Percentiles rank a stretch among this genome's conserved stretches.
Conservation (phyloP, 2,888 invertebrate species). For the Nomada ferruginata region DNA sequence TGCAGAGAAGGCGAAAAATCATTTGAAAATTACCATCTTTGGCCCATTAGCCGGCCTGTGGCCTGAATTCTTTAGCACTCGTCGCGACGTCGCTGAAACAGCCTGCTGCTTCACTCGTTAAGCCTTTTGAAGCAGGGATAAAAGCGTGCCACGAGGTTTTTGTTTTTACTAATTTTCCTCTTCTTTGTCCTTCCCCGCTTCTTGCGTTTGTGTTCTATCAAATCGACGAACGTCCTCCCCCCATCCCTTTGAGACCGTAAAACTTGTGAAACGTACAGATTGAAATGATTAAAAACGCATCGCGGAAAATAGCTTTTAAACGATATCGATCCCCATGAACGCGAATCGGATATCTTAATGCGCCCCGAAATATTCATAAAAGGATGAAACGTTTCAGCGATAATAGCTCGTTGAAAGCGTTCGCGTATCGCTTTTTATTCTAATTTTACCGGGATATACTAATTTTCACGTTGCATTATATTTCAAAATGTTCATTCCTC, state of each 20-base stretch:
- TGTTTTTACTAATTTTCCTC: not conserved
- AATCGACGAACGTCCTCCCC: too few relatives aligned
- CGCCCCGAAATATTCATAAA: not conserved
- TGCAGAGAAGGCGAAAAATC: slow-evolving; percentile 70
- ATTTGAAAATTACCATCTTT: slow-evolving; percentile 75
- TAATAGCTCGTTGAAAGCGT: not conserved
- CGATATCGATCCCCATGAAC: not conserved
- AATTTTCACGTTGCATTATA: not conserved
- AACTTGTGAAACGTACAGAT: too few relatives aligned
- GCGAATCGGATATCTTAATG: not conserved
- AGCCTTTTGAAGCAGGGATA: not conserved
- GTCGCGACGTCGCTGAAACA: not conserved
- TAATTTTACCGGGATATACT: not conserved
- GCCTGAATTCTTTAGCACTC: slow-evolving; percentile 69
- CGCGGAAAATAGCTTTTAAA: not conserved
- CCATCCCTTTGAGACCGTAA: not conserved
- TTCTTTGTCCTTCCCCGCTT: not conserved
- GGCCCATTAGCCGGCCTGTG: slow-evolving; percentile 70
- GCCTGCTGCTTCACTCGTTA: slow-evolving; percentile 23
- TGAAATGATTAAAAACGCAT: too few relatives aligned
- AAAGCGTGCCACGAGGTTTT: not conserved
- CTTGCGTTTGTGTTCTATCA: too few relatives aligned
- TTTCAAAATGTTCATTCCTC: not conserved
- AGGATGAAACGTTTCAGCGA: slow-evolving; percentile 2
- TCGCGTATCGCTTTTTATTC: not conserved